Conservation (phyloP, 2,113 vertebrate genomes). For the Archocentrus centrarchus region DNA sequence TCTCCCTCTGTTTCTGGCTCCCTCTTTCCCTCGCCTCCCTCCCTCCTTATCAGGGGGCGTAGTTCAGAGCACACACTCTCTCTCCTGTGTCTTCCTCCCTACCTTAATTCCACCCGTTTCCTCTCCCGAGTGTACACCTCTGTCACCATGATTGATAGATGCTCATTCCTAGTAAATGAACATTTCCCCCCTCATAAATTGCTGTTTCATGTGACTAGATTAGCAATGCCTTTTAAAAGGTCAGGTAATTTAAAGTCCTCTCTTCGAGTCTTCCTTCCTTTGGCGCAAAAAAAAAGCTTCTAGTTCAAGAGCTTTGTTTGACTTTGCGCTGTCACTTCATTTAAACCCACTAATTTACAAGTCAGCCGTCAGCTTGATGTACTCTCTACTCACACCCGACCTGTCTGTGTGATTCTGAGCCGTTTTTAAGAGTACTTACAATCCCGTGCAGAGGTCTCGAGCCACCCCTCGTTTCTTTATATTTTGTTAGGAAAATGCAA, state of each 20-base stretch:
- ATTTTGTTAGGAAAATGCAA: neutral
- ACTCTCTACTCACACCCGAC: neutral
- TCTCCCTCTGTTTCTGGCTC: slow-evolving; percentile 24
- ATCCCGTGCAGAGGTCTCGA: neutral
- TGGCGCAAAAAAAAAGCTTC: neutral
- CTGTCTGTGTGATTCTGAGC: neutral
- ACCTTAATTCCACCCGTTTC: slow-evolving; percentile 55
- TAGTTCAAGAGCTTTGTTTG: slow-evolving; percentile 44
- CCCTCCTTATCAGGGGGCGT: slow-evolving; percentile 47
- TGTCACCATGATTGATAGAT: slow-evolving; percentile 80
- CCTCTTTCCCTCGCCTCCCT: slow-evolving; percentile 13
- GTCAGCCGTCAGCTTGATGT: neutral
- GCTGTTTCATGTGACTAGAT: slow-evolving; percentile 80
- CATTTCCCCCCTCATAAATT: slow-evolving; percentile 77
- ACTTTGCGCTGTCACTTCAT: slow-evolving; percentile 55
- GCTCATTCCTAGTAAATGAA: slow-evolving; percentile 77
- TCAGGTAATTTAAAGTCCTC: slow-evolving; percentile 76
- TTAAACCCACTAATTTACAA: slow-evolving; percentile 17
- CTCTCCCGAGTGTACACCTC: slow-evolving; percentile 66
- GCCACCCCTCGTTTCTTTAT: neutral
- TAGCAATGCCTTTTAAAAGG: slow-evolving; percentile 79
- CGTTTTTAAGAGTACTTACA: neutral
- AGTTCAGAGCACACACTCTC: slow-evolving; percentile 54
- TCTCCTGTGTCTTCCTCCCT: slow-evolving; percentile 40
- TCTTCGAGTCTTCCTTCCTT: slow-evolving; percentile 32